Conservation (phyloP, 2,113 vertebrate genomes). For the Datnioides undecimradiatus region DNA sequence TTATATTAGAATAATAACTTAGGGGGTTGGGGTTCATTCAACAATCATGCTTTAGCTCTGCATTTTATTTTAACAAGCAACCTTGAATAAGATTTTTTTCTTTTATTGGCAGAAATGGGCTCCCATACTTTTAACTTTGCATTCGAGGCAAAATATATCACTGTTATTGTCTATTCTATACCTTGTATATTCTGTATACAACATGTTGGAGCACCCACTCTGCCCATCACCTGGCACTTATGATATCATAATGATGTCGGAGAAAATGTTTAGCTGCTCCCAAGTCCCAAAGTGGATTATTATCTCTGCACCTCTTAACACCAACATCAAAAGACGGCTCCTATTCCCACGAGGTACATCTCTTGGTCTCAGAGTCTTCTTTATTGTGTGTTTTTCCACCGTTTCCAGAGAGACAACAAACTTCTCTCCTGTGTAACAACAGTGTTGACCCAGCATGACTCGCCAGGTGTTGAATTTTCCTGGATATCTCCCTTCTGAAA, state of each 20-base stretch:
- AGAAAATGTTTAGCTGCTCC: slow-evolving; percentile 57
- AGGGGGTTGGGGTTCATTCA: background rate
- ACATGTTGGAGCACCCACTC: slow-evolving; percentile 16
- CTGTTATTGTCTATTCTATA: background rate
- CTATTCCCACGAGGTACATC: slow-evolving; percentile 35
- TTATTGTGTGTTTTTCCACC: slow-evolving; percentile 42
- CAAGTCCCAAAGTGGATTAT: slow-evolving; percentile 69
- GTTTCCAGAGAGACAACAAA: slow-evolving; percentile 45
- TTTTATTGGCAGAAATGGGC: background rate
- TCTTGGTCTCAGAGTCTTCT: slow-evolving; percentile 33
- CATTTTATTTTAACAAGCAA: too few relatives aligned
- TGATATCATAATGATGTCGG: slow-evolving; percentile 55
- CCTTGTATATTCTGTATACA: background rate
- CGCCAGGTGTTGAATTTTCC: slow-evolving; percentile 54
- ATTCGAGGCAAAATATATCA: slow-evolving; percentile 1
- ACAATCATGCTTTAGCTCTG: too few relatives aligned
- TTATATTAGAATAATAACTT: too few relatives aligned
- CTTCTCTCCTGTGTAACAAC: slow-evolving; percentile 47
- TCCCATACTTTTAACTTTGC: background rate
- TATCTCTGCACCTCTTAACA: slow-evolving; percentile 68
- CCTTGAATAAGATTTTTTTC: too few relatives aligned
- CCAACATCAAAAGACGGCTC: slow-evolving; percentile 64
- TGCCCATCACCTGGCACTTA: slow-evolving; percentile 27
- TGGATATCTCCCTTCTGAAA: slow-evolving; percentile 23
- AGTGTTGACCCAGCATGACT: slow-evolving; percentile 49